Evolutionary conservation across 2,888 invertebrate genomes (phyloP), one percentile per base, ranked within the genome.

Genomic region (Steinernema scapterisci): DNA sequence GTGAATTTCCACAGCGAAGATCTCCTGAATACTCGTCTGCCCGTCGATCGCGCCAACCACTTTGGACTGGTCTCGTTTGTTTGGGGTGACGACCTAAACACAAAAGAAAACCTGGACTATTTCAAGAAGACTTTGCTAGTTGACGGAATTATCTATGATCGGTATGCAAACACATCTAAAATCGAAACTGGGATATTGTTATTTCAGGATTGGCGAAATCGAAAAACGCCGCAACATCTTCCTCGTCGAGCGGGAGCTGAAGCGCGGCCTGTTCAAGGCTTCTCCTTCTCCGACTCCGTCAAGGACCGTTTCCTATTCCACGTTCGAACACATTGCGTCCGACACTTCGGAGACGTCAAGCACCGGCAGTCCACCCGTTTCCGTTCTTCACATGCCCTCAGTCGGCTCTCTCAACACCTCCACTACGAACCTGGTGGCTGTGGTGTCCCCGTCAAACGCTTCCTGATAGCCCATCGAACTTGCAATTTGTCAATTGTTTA

Each of bases 91-190:
- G 95, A 95, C 45, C 51, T 79, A n/a, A 73, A 72, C 38, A 78
- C 77, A 88, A 92, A 92, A 80, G 92, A 92, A 52, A 94, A 93
- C 0, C 94, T 96, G 74, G 92, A 92, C 85, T 92, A 92, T 87
- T 91, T 97, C 44, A 95, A 95, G 88, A 95, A 95, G 88, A 91
- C 92, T 78, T 91, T 95, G 84, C 95, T 95, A 0, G 91, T 97
- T 45, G 95, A 99, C 88, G 97, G 95, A 56, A 93, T 99, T 75
- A 97, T 97, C 87, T 97, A 95, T 87, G 97, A 99, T 89, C 94
- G 95, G 91, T 91, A 43, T 3, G 70, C 23, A 25, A 19, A 19
- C 16, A 63, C 27, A 16, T 27, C 23, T 7, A 0, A 23, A 3
- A 11, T n/a, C 1, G 13, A 25, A 48, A 9, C 23, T 23, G 51